Base-by-base conservation (phyloP, 2,113 vertebrate genomes). In the Megalops atlanticus region DNA sequence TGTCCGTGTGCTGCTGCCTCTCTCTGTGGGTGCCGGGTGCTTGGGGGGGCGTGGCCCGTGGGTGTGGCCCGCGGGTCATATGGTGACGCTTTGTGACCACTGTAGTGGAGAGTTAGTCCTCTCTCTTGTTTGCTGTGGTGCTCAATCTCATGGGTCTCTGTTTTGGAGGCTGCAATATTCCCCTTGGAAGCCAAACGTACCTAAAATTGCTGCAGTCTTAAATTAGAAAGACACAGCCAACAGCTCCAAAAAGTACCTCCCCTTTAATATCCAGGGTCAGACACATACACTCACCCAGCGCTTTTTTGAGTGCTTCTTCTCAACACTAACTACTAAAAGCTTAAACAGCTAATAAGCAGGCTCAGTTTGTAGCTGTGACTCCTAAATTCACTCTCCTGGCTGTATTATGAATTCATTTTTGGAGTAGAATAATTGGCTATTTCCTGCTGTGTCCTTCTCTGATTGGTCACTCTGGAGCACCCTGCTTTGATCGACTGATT, bases 91-190 rank as follows among this genome's bases (percentile, higher is more conserved):
- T 85, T 86, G 87, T 90, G 91, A 88, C 85, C 88, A 77, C 83
- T 77, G 76, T 85, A 73, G 86, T 80, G 83, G 90, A 80, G 85
- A 88, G 81, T 88, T 79, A 81, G 85, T 72, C 82, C 69, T 87
- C 74, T 86, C 85, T 88, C 86, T 16, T 89, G 85, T 92, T 84
- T 87, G 87, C 92, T 89, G 86, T 91, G 88, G 85, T 91, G 89
- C 88, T 88, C 87, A 79, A 77, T 89, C 84, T 88, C 80, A 88
- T 88, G 24, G 76, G 43, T 82, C 79, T 81, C 39, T 83, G 85
- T 90, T 88, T 88, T 78, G 86, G 82, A 86, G 92, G 91, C 89
- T 94, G 92, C 92, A 92, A 88, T 92, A 89, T 91, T 82, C 86
- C 88, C 58, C 49, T 71, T 80, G 4, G 41, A 71, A 38, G 41